Percentiles rank a stretch among this genome's conserved stretches.
Conservation (phyloP, 1,140 invertebrate genomes). For the Brachionus paranguensis region DNA sequence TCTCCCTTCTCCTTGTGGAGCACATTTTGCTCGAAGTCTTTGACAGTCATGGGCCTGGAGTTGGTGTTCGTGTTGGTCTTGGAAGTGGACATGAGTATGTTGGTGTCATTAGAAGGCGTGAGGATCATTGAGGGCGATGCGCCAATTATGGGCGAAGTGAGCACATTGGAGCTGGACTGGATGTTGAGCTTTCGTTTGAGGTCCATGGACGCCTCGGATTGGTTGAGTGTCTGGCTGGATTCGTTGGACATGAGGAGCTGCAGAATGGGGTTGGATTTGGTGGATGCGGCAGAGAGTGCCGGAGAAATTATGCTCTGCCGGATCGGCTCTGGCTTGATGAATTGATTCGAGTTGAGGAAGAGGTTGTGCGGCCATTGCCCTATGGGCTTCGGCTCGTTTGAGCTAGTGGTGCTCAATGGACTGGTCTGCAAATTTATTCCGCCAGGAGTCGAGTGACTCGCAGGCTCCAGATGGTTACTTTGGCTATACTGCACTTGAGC, state of each 20-base stretch:
- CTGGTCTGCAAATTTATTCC: neutral
- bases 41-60: conserved; percentile 27
- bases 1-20: neutral
- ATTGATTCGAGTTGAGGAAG: neutral
- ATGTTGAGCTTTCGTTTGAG: conserved; percentile 35
- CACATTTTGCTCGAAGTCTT: conserved; percentile 35
- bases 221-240: conserved; percentile 1
- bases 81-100: neutral
- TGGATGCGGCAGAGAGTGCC: neutral
- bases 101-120: conserved; percentile 15
- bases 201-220: conserved; percentile 20
- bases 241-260: neutral
- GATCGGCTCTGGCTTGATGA: conserved; percentile 22
- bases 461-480: neutral
- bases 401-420: conserved; percentile 13
- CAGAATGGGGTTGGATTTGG: conserved; percentile 7
- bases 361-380: neutral
- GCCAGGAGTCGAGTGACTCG: conserved; percentile 23
- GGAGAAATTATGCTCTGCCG: neutral
- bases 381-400: conserved; percentile 2
- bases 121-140: conserved; percentile 14
- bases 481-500: conserved; percentile 16
- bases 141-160: conserved; percentile 18
- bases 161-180: neutral
- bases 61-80: neutral